These are phyloP conservation scores for Nasonia vitripennis DNA, from an alignment of 1,140 invertebrate genomes.

Conservation along the genomic window DNA sequence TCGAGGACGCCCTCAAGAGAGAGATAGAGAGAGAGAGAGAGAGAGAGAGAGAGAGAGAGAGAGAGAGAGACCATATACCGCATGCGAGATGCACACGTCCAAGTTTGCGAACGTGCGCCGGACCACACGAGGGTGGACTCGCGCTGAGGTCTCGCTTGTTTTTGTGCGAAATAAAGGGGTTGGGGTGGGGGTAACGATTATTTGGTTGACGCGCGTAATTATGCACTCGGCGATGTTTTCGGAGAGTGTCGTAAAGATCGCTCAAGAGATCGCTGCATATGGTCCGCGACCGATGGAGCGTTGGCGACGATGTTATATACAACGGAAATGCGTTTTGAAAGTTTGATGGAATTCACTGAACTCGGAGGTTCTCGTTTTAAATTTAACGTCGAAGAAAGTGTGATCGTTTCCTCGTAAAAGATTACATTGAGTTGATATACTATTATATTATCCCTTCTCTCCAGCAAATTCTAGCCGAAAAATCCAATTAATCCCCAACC, in stretches of 20 bases:
- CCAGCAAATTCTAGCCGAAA: not conserved
- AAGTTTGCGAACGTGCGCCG: not conserved
- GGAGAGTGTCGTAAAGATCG: not conserved
- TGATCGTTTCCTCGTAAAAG: no score
- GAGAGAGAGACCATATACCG: not conserved
- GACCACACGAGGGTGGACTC: not conserved
- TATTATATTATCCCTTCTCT: not conserved
- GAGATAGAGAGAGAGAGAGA: not conserved
- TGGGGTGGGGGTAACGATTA: not conserved
- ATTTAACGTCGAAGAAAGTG: no score
- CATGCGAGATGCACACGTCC: not conserved
- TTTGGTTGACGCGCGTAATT: not conserved
- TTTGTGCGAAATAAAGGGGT: not conserved
- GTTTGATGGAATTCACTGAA: no score
- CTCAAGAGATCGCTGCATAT: not conserved
- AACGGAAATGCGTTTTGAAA: no score
- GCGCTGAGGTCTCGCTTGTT: not conserved
- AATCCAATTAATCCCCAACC: not conserved
- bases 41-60: no score
- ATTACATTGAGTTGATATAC: no score
- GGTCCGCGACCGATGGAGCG: not conserved
- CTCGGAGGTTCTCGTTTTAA: no score
- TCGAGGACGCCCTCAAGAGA: constrained; percentile 17
- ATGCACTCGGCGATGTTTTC: not conserved
- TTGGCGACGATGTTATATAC: not conserved